Evolutionary conservation across 1,140 invertebrate species (phyloP).

Genomic region (Periplaneta americana): DNA sequence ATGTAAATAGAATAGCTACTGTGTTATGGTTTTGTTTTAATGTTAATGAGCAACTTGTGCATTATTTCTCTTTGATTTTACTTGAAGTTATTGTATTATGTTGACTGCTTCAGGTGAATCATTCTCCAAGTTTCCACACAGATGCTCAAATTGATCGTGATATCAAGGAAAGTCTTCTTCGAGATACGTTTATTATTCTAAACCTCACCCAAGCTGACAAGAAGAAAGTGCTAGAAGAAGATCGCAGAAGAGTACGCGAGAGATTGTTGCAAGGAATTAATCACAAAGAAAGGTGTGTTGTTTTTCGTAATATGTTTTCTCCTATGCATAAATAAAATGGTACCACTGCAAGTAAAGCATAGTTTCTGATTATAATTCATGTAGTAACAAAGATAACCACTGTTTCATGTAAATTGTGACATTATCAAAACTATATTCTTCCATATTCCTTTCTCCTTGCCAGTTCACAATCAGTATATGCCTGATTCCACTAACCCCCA

Average conservation of each 20-base stretch:
- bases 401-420: no score
- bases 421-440: no score
- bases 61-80: not conserved
- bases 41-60: not conserved
- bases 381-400: no score
- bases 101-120: constrained; percentile 59
- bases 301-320: no score
- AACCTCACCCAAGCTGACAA: constrained; percentile 77
- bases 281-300: constrained; percentile 7
- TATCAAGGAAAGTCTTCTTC: constrained; percentile 75
- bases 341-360: no score
- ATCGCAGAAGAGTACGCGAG: constrained; percentile 33
- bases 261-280: constrained; percentile 11
- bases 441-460: no score
- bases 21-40: not conserved
- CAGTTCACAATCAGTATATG: no score
- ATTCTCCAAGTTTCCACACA: constrained; percentile 87
- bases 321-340: no score
- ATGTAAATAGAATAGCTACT: not conserved
- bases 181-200: constrained; percentile 76
- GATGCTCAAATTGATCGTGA: constrained; percentile 76
- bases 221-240: constrained; percentile 57
- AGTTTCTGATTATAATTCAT: no score
- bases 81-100: not conserved
- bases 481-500: no score